Evolutionary conservation across 1,140 invertebrate species (phyloP), one percentile per base, ranked within the genome.

Genomic region (Pseudomyrmex cubaensis): DNA sequence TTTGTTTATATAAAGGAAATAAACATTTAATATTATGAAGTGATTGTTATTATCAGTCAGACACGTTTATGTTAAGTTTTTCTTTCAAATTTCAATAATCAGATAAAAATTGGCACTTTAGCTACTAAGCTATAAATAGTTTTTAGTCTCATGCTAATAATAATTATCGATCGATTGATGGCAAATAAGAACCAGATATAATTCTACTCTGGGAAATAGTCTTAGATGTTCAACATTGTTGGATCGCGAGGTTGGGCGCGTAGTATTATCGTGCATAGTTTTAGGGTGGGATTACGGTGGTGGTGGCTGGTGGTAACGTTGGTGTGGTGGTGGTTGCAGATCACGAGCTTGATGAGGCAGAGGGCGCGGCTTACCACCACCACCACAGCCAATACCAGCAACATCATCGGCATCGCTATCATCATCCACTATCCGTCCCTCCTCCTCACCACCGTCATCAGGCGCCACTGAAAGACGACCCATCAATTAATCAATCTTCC

Each of bases 251-350:
- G 66, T 80, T 80, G 76, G 76, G 76, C 66, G 76, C 66, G 76
- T 70, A 72, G 22, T n/a, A 72, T 80, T 80, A 61, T 80, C 76
- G 76, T 48, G 66, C 72, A 67, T 77, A 64, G 52, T 5, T 12
- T 74, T 69, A 74, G 87, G 77, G 78, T 88, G 86, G 86, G 83
- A 88, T 84, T 88, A 86, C 56, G 89, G 85, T 89, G 91, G 90
- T 92, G 92, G 91, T 93, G 92, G 92, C 92, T 92, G 93, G 93
- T 92, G 93, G 93, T 94, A 94, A 94, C 93, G 90, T 92, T 94
- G 92, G 91, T 94, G 91, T 93, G 93, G 93, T 94, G 93, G 93
- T 94, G 93, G 93, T 94, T 94, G 92, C 93, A 94, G 93, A 94
- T 94, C 91, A 93, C 91, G 92, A 91, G 90, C 91, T 92, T 90